Conservation (phyloP, 2,888 invertebrate genomes). For the Polydrusus cervinus region DNA sequence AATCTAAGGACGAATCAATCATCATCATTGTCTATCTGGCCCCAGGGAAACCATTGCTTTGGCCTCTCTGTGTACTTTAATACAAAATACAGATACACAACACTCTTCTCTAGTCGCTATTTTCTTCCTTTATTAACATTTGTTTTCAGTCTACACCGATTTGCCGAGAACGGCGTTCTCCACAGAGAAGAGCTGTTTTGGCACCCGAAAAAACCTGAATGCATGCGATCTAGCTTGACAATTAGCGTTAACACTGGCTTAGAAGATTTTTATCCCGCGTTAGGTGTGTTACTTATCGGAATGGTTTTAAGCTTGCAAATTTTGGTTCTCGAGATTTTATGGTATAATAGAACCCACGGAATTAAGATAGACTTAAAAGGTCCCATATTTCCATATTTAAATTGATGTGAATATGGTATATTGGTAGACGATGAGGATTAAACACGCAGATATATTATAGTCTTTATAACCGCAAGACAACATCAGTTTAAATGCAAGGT, state of each 20-base stretch:
- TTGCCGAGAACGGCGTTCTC: conserved; percentile 64
- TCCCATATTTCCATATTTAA: conserved; percentile 15
- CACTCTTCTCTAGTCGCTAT: too few relatives aligned
- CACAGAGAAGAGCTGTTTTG: conserved; percentile 62
- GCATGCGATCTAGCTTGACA: conserved; percentile 59
- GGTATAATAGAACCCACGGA: conserved; percentile 7
- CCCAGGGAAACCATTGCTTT: too few relatives aligned
- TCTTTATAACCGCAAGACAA: too few relatives aligned
- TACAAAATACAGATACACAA: too few relatives aligned
- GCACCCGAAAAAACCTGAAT: conserved; percentile 65
- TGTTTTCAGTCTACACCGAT: conserved; percentile 62
- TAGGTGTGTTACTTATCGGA: conserved; percentile 61
- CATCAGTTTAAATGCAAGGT: too few relatives aligned
- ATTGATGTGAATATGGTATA: too few relatives aligned
- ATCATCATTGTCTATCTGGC: too few relatives aligned
- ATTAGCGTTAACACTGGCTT: conserved; percentile 61
- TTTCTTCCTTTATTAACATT: neutral
- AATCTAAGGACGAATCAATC: too few relatives aligned
- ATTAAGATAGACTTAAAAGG: conserved; percentile 2
- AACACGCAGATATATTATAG: too few relatives aligned
- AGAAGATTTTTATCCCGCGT: conserved; percentile 64
- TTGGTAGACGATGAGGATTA: too few relatives aligned
- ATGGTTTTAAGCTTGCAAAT: conserved; percentile 60
- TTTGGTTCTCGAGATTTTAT: conserved; percentile 58
- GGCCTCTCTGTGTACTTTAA: too few relatives aligned